Base-by-base conservation (phyloP, 2,797 vertebrate species). In the Columba guinea region DNA sequence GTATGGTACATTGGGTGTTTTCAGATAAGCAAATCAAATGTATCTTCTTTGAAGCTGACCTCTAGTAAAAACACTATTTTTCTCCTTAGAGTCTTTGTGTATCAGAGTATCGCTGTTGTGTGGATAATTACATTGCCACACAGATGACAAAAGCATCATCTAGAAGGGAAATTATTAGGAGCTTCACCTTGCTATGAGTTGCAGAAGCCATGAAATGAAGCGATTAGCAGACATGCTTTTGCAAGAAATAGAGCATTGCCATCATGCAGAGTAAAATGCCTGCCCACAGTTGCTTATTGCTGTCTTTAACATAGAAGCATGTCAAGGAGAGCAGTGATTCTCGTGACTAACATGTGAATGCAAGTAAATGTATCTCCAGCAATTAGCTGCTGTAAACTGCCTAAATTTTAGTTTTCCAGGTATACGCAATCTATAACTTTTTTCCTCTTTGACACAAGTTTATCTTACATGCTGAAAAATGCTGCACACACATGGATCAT, bases 11-110 rank as follows among this genome's bases (percentile, higher is more conserved):
- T 8, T 0, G 2, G 3, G 16, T 84, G 52, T 76, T 86, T 94
- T 84, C 55, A 93, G 89, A 73, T 65, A 88, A 89, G 69, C n/a
- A 81, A 86, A 84, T 88, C 39, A 86, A 84, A 41, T 48, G 18
- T 41, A 64, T 60, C 32, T 78, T 86, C 59, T 76, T 75, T 86
- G 84, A 76, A 94, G 58, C 21, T 74, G 78, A 87, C 80, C 93
- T 94, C 48, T 64, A 46, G 48, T 53, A 65, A 82, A 90, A 84
- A 11, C 20, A 32, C 78, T 70, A 5, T 51, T 95, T 89, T 94
- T 73, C 60, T 65, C 5, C 41, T 68, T 37, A 46, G 27, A 46
- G 28, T 53, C 37, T 80, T 84, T 90, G 52, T 88, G 83, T 78
- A 60, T 11, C 17, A 27, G 27, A 77, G 9, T 70, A 53, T 60